Conservation (phyloP, 2,113 vertebrate species). For the Tursiops truncatus region DNA sequence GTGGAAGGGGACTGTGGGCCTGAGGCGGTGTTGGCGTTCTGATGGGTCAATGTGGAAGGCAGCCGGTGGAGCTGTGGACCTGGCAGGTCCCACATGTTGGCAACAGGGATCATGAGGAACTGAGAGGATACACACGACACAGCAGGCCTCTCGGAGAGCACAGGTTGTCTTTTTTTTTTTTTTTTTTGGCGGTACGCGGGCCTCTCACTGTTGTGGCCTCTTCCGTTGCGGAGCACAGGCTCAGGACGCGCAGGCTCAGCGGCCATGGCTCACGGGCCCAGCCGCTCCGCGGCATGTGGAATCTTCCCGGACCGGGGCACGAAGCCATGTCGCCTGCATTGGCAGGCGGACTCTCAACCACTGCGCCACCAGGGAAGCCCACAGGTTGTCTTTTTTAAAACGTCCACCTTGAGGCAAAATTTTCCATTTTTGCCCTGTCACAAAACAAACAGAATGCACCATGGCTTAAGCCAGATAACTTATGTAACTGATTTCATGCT, state of each 20-base stretch:
- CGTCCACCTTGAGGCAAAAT: constrained; percentile 56
- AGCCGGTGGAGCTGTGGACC: neutral
- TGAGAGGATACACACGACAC: rapidly evolving
- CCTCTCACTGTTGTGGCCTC: no score
- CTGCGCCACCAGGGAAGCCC: no score
- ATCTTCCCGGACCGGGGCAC: no score
- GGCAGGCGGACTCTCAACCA: no score
- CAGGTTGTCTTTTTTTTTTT: no score
- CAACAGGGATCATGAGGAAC: neutral
- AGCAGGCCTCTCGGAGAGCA: neutral
- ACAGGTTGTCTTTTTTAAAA: constrained; percentile 14
- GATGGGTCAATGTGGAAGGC: neutral
- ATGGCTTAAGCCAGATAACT: constrained; percentile 39
- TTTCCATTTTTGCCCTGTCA: constrained; percentile 61
- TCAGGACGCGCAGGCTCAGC: no score
- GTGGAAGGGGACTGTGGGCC: neutral
- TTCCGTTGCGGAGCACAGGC: no score
- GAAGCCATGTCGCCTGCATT: rapidly evolving
- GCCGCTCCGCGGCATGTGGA: no score
- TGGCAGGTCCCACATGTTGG: rapidly evolving
- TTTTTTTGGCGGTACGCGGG: no score
- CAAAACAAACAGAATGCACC: constrained; percentile 50
- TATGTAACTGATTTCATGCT: constrained; percentile 57
- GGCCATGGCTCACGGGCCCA: no score
- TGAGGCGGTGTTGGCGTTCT: rapidly evolving